Evolutionary conservation across 1,140 invertebrate species (phyloP).

Genomic region (Paralvinella palmiformis): DNA sequence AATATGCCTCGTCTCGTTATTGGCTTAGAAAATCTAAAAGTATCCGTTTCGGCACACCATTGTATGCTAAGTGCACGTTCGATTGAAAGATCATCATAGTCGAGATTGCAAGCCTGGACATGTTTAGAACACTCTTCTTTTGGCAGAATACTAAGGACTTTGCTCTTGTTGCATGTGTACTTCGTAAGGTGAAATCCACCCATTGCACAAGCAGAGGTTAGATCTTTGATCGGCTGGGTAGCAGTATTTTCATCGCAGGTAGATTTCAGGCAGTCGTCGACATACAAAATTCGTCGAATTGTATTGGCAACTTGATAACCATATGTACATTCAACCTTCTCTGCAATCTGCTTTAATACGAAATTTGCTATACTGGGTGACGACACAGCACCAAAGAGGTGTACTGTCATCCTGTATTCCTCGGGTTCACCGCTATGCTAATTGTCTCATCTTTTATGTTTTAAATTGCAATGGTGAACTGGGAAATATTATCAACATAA

Average conservation of each 20-base stretch:
- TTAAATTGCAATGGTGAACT: too few relatives aligned
- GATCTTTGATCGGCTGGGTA: too few relatives aligned
- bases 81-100: background rate
- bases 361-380: background rate
- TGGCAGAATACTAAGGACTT: too few relatives aligned
- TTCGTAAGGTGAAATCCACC: too few relatives aligned
- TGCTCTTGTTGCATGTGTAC: too few relatives aligned
- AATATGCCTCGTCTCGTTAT: background rate
- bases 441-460: too few relatives aligned
- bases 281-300: background rate
- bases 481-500: too few relatives aligned
- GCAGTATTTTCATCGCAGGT: too few relatives aligned
- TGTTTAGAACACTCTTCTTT: too few relatives aligned
- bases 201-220: too few relatives aligned
- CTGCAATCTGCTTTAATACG: background rate
- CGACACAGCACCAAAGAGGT: background rate
- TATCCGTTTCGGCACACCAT: background rate
- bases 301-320: background rate
- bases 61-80: background rate
- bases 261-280: slow-evolving; percentile 2
- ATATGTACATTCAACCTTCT: background rate
- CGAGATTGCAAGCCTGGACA: too few relatives aligned
- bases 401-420: background rate
- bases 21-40: background rate
- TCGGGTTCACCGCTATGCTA: too few relatives aligned